A percentile compares a stretch with the other conserved stretches of the same genome.
These are phyloP conservation scores for Phymatocera aterrima DNA, from an alignment of 2,888 invertebrate species.

Conservation along the genomic window DNA sequence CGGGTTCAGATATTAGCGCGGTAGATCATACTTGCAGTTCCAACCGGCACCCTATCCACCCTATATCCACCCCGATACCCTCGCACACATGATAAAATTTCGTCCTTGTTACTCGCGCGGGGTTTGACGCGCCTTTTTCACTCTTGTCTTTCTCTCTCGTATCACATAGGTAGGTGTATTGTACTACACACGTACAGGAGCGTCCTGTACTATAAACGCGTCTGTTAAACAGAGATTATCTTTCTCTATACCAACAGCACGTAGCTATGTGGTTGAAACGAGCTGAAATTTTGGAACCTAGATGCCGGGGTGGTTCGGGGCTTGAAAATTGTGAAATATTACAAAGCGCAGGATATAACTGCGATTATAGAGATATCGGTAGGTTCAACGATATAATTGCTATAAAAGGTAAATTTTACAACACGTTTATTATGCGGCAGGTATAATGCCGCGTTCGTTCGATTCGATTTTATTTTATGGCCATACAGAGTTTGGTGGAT, in stretches of 20 bases:
- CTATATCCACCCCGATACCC: slow-evolving; percentile 12
- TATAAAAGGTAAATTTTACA: background rate
- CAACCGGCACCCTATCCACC: slow-evolving; percentile 29
- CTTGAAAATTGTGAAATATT: slow-evolving; percentile 40
- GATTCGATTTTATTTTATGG: background rate
- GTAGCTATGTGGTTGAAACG: background rate
- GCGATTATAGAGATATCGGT: slow-evolving; percentile 33
- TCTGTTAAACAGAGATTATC: slow-evolving; percentile 55
- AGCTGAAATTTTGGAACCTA: background rate
- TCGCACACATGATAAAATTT: slow-evolving; percentile 36
- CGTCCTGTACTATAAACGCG: slow-evolving; percentile 35
- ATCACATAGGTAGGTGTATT: slow-evolving; percentile 38
- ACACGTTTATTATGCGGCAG: too few species aligned
- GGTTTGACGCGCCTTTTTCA: slow-evolving; percentile 38
- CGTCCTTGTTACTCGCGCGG: slow-evolving; percentile 31
- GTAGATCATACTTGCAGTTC: slow-evolving; percentile 68
- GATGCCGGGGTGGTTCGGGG: too few species aligned
- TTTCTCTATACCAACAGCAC: slow-evolving; percentile 13
- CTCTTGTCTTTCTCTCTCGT: slow-evolving; percentile 27
- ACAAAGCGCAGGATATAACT: background rate
- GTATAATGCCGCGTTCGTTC: background rate
- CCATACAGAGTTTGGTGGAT: background rate
- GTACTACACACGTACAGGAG: too few species aligned
- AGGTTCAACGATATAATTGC: background rate
- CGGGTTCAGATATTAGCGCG: slow-evolving; percentile 70